A percentile compares a stretch with the other conserved stretches of the same genome.
Conservation (phyloP, 2,797 vertebrate species). For the Pipistrellus nathusii region DNA sequence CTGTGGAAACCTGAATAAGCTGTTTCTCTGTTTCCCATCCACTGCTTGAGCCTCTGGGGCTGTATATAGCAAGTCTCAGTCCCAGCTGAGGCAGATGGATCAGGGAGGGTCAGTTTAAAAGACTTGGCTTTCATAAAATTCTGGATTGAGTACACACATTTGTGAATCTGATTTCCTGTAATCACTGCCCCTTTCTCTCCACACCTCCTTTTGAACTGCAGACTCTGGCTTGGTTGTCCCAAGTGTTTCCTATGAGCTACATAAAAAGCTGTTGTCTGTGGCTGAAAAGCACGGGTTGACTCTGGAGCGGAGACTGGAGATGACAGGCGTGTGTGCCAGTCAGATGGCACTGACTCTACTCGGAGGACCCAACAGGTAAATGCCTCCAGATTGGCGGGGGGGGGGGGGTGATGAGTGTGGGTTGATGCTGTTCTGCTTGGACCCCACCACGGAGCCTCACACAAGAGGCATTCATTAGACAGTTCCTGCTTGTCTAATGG, state of each 20-base stretch:
- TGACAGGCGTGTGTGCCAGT: slow-evolving; percentile 97
- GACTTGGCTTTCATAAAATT: not conserved
- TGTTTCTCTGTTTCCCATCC: not conserved
- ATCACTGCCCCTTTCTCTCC: slow-evolving; percentile 52
- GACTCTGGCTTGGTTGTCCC: slow-evolving; percentile 96
- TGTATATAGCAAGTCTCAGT: not conserved
- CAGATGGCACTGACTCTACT: slow-evolving; percentile 98
- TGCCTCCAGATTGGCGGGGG: too few species aligned
- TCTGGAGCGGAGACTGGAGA: slow-evolving; percentile 96
- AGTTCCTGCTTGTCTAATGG: not conserved
- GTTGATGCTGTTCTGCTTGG: not conserved
- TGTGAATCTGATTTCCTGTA: slow-evolving; percentile 56
- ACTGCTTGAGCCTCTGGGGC: not conserved
- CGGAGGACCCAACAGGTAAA: slow-evolving; percentile 97
- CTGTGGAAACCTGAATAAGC: not conserved
- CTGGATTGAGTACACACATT: not conserved
- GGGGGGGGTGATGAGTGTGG: not conserved
- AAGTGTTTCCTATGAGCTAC: slow-evolving; percentile 95
- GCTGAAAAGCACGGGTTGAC: slow-evolving; percentile 96
- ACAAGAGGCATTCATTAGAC: not conserved
- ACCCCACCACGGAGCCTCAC: not conserved
- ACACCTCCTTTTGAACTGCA: slow-evolving; percentile 73
- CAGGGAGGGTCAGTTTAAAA: not conserved
- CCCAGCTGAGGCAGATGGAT: not conserved
- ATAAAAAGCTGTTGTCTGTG: slow-evolving; percentile 94